Evolutionary conservation across 2,888 invertebrate genomes (phyloP), one percentile per base, ranked within the genome.

Genomic region (Lapara coniferarum): DNA sequence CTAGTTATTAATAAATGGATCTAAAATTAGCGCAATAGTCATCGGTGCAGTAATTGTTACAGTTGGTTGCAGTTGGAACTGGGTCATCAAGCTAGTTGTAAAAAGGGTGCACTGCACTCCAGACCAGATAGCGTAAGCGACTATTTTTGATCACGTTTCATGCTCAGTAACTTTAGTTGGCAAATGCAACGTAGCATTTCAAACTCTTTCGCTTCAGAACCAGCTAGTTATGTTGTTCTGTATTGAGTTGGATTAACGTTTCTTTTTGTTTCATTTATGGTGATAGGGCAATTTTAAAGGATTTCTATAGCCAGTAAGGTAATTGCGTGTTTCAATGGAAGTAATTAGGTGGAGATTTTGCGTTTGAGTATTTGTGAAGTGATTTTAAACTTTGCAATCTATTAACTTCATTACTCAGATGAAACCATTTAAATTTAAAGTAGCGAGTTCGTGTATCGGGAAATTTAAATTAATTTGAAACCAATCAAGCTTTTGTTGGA

Each of bases 141-240:
- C 14, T 58, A 37, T 58, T 58, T 58, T 58, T 58, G 37, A 58
- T 58, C 57, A 37, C 10, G 57, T 58, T 58, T 37, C 57, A 58
- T 8, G 57, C 57, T 57, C 30, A 37, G 25, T 58, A 58, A 58
- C 37, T 58, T 13, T 14, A 37, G n/a, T 13, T 13, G 25, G 6
- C 30, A 13, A 58, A 58, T 30, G 57, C 57, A 58, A 58, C 57
- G 57, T 1, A n/a, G 57, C 57, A 37, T 58, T 37, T 56, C 12
- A 12, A 25, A 56, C 19, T 56, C 25, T 19, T 10, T 56, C 13
- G 19, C 12, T 30, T 5, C 6, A 12, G 5, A 16, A 56, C 25
- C 25, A 13, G 25, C 19, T 25, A 25, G 12, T 5, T 37, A 56
- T 25, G 12, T 25, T 56, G 25, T 30, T 56, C 25, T 25, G 25